Evolutionary conservation across 1,140 invertebrate genomes (phyloP).

Genomic region (Mactra quadrangularis): DNA sequence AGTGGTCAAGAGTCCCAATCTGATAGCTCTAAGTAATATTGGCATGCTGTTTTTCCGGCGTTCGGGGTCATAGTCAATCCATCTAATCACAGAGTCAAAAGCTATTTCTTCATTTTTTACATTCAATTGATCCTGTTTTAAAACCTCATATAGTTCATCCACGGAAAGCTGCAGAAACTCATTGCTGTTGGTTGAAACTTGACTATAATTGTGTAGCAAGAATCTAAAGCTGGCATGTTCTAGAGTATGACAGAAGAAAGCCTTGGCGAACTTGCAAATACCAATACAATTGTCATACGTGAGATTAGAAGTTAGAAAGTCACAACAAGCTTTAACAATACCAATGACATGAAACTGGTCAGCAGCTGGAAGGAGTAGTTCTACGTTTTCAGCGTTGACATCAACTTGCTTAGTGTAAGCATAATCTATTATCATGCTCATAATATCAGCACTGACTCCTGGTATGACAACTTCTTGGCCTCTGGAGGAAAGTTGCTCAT

Average conservation of each 20-base stretch:
- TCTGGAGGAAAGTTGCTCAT: conserved; percentile 67
- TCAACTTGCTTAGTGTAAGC: no score
- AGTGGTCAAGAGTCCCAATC: conserved; percentile 93
- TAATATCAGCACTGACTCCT: conserved; percentile 89
- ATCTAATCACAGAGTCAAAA: conserved; percentile 96
- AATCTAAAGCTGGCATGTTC: conserved; percentile 87
- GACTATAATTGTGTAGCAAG: conserved; percentile 74
- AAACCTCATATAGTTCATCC: conserved; percentile 96
- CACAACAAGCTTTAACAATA: conserved; percentile 90
- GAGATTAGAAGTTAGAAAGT: conserved; percentile 88
- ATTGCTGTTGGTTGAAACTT: conserved; percentile 95
- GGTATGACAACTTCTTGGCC: conserved; percentile 88
- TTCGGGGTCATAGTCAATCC: conserved; percentile 98
- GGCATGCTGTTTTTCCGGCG: conserved; percentile 93
- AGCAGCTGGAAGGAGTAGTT: conserved; percentile 87
- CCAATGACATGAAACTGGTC: conserved; percentile 92
- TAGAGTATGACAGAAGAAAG: conserved; percentile 89
- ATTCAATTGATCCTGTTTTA: conserved; percentile 98
- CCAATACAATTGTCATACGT: conserved; percentile 91
- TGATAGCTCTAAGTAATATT: conserved; percentile 89
- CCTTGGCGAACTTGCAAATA: conserved; percentile 91
- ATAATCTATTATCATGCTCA: no score
- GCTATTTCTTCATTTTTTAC: conserved; percentile 98
- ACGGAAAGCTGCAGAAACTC: conserved; percentile 97
- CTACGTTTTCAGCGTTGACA: conserved; percentile 90